Percentiles rank a stretch among this genome's conserved stretches.
Conservation (phyloP, 2,797 vertebrate genomes). For the Gymnopithys bicolor region DNA sequence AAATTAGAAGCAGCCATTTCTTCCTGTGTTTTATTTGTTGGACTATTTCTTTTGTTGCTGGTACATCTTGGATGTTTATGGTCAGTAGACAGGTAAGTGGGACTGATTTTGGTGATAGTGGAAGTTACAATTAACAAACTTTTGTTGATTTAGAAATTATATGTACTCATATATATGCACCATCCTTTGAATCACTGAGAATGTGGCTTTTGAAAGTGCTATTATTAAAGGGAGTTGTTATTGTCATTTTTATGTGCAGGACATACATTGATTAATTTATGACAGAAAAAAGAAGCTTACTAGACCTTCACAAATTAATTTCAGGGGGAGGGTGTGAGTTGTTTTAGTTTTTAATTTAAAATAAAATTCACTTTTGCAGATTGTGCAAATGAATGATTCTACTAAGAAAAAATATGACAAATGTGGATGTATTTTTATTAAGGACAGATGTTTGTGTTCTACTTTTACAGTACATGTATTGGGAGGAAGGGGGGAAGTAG, state of each 20-base stretch:
- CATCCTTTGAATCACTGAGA: neutral
- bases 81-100: neutral
- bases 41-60: neutral
- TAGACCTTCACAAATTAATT: neutral
- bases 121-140: neutral
- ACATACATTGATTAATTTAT: neutral
- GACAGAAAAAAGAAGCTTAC: neutral
- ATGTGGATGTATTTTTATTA: neutral
- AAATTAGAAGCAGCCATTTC: neutral
- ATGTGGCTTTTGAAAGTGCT: neutral
- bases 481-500: neutral
- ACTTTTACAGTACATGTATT: neutral
- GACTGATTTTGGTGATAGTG: neutral
- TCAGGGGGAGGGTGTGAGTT: fast-evolving
- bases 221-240: neutral
- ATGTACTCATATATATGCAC: neutral
- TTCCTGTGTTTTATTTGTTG: neutral
- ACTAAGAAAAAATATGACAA: neutral
- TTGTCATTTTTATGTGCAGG: neutral
- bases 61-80: neutral
- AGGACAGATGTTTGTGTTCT: neutral
- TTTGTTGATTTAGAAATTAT: neutral
- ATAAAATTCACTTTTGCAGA: neutral
- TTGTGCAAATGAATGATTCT: constrained; percentile 11
- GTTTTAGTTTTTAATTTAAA: neutral